Conservation (phyloP, 30 jellyfish, hydroid and myxozoan species). For the Aurelia aurita complex sp. Pacific region DNA sequence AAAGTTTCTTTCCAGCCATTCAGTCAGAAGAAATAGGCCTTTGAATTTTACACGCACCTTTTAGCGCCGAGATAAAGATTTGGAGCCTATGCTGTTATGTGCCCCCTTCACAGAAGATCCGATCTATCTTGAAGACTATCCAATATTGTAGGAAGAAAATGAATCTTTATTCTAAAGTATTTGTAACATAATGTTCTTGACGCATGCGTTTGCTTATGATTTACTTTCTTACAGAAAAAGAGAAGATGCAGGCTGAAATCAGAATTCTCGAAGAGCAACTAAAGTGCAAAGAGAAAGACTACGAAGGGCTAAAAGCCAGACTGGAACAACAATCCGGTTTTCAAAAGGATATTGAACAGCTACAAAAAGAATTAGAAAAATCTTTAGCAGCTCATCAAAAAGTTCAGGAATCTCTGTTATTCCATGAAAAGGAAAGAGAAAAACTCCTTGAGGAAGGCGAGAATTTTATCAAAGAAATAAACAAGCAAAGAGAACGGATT, state of each 20-base stretch:
- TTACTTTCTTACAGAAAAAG: background rate
- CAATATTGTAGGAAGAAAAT: too few species aligned
- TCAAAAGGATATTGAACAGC: slow-evolving; percentile 71
- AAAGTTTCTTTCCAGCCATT: too few species aligned
- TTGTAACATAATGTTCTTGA: too few species aligned
- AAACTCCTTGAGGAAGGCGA: slow-evolving; percentile 53
- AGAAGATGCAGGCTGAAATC: slow-evolving; percentile 5
- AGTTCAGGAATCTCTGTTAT: slow-evolving; percentile 69
- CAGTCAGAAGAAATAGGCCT: too few species aligned
- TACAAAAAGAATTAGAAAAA: slow-evolving; percentile 79
- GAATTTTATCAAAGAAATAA: slow-evolving; percentile 38
- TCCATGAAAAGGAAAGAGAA: slow-evolving; percentile 73
- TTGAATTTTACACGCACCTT: too few species aligned
- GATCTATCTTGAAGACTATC: too few species aligned
- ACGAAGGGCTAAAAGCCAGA: slow-evolving; percentile 26
- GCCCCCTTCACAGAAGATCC: too few species aligned
- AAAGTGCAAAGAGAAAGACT: slow-evolving; percentile 25
- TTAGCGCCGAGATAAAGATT: too few species aligned
- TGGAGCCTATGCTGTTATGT: too few species aligned
- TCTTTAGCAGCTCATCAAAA: slow-evolving; percentile 80
- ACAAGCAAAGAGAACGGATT: slow-evolving; percentile 31
- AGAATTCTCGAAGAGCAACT: slow-evolving; percentile 37
- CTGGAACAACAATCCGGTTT: slow-evolving; percentile 65
- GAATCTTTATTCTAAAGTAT: too few species aligned
- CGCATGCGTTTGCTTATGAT: too few species aligned